Evolutionary conservation across 37 sponge, comb jelly and placozoan species (phyloP).

Genomic region (Hormiphora californensis): DNA sequence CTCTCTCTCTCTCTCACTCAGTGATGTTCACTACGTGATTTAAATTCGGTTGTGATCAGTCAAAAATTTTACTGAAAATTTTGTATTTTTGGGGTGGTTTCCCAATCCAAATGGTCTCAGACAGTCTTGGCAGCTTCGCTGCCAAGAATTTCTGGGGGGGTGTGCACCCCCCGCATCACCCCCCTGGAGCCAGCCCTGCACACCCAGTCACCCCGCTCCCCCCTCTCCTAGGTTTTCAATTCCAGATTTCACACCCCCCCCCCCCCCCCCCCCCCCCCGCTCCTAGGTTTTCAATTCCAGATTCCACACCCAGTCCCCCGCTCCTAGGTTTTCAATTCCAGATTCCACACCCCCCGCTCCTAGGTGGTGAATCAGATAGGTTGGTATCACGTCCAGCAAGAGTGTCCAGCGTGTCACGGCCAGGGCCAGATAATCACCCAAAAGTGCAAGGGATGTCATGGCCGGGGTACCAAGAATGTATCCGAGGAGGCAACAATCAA

Average conservation of each 20-base stretch:
- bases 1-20: no score
- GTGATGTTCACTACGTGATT: no score
- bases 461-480: conserved; percentile 12
- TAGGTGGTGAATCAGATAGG: conserved; percentile 49
- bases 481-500: conserved; percentile 33
- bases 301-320: background rate
- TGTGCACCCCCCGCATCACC: no score
- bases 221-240: background rate
- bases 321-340: background rate
- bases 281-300: background rate
- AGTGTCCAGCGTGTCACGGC: conserved; percentile 32
- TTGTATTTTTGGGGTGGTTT: no score
- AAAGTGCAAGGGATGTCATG: conserved; percentile 32
- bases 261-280: background rate
- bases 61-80: no score
- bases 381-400: conserved; percentile 54
- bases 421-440: conserved; percentile 52
- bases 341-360: background rate
- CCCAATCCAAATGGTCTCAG: no score
- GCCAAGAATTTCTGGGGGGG: no score
- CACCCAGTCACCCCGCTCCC: no score
- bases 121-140: no score
- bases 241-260: background rate
- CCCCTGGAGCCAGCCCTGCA: no score
- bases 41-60: no score